phyloP scores from a whole-genome alignment of 2,113 vertebrate species.

The Catagonus wagneri region DNA sequence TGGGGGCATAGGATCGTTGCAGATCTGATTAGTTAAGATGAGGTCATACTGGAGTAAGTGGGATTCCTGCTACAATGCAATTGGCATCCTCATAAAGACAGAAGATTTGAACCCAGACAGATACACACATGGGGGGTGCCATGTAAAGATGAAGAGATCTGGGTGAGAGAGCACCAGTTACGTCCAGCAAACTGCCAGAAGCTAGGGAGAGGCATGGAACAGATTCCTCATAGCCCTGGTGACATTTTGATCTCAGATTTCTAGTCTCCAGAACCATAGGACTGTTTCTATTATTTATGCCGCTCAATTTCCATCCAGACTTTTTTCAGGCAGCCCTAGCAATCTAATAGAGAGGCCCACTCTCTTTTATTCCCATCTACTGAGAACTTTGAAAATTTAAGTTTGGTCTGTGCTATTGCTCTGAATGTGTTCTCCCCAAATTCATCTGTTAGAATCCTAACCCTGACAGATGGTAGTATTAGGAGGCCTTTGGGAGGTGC shows the following conservation, averaged over 20 bases:
- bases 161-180: neutral
- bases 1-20: neutral
- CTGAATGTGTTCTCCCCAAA: neutral
- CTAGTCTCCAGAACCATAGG: neutral
- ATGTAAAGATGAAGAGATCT: neutral
- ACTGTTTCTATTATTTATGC: neutral
- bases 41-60: neutral
- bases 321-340: neutral
- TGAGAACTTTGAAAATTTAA: neutral
- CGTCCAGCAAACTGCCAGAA: neutral
- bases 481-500: neutral
- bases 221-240: neutral
- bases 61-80: neutral
- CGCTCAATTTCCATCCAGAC: fast-evolving
- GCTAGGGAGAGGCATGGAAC: neutral
- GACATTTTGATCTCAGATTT: neutral
- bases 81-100: neutral
- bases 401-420: neutral
- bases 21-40: neutral
- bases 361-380: neutral
- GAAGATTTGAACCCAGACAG: neutral
- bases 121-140: fast-evolving
- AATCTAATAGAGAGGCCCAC: neutral
- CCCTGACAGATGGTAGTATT: neutral
- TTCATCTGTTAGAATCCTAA: neutral